These are phyloP conservation scores for Campopleginae sp. DNA, from an alignment of 2,888 invertebrate genomes.

Conservation along the genomic window DNA sequence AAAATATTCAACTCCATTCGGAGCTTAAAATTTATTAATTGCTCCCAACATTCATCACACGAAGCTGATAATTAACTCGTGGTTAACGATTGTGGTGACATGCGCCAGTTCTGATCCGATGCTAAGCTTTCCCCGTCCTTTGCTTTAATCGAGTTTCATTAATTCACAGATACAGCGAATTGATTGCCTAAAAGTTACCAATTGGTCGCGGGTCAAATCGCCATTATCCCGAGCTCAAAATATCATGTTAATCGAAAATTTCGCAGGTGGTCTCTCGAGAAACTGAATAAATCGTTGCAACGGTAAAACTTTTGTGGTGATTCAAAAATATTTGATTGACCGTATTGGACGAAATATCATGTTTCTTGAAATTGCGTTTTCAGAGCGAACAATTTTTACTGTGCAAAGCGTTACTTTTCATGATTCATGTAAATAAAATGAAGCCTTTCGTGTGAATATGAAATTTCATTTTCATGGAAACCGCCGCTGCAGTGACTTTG, in stretches of 20 bases:
- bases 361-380: no score
- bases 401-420: no score
- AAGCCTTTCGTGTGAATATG: no score
- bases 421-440: no score
- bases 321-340: no score
- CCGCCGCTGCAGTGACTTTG: no score
- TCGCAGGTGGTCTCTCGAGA: no score
- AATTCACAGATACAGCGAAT: slow-evolving; percentile 22
- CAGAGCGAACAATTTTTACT: no score
- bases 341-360: no score
- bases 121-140: slow-evolving; percentile 5
- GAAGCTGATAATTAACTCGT: slow-evolving; percentile 76
- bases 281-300: no score
- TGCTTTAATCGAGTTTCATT: slow-evolving; percentile 12
- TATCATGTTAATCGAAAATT: background rate
- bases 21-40: slow-evolving; percentile 73
- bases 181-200: background rate
- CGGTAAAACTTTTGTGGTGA: no score
- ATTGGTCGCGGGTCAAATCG: background rate
- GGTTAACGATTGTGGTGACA: slow-evolving; percentile 62
- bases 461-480: no score
- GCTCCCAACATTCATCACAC: slow-evolving; percentile 73
- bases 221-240: background rate
- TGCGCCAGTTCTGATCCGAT: slow-evolving; percentile 29
- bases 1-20: slow-evolving; percentile 67